These are phyloP conservation scores for Pachycephala philippinensis DNA, from an alignment of 2,113 vertebrate genomes.

Conservation along the genomic window DNA sequence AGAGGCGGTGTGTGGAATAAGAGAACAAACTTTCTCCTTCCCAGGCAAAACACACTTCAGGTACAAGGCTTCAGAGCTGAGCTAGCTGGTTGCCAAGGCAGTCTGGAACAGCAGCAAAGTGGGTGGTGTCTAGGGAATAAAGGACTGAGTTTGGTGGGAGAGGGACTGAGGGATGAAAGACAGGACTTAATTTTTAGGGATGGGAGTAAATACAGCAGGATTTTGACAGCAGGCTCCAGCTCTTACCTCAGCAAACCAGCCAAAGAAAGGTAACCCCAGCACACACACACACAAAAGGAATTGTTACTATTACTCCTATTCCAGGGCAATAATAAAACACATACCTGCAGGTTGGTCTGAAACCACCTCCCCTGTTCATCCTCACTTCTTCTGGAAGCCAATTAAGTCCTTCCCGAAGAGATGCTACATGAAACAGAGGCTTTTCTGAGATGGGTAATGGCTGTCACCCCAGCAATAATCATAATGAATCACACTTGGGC, in stretches of 20 bases:
- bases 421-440: slow-evolving; percentile 4
- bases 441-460: slow-evolving; percentile 11
- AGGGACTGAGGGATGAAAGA: neutral
- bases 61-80: neutral
- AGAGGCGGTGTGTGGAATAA: neutral
- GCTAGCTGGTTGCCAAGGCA: neutral
- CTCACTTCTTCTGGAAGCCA: slow-evolving; percentile 29
- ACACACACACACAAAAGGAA: neutral
- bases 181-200: neutral
- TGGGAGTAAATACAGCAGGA: accelerated
- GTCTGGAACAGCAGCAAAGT: neutral
- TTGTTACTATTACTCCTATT: neutral
- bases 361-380: neutral
- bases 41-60: neutral
- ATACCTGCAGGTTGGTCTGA: neutral
- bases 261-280: neutral
- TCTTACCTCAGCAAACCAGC: neutral
- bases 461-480: slow-evolving; percentile 51
- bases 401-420: slow-evolving; percentile 30
- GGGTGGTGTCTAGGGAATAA: neutral
- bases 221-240: neutral
- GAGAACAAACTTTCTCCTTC: neutral
- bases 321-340: neutral
- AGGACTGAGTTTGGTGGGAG: neutral
- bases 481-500: slow-evolving; percentile 44